Base-by-base conservation (phyloP, 1,140 invertebrate genomes). In the Agrypnia vestita region DNA sequence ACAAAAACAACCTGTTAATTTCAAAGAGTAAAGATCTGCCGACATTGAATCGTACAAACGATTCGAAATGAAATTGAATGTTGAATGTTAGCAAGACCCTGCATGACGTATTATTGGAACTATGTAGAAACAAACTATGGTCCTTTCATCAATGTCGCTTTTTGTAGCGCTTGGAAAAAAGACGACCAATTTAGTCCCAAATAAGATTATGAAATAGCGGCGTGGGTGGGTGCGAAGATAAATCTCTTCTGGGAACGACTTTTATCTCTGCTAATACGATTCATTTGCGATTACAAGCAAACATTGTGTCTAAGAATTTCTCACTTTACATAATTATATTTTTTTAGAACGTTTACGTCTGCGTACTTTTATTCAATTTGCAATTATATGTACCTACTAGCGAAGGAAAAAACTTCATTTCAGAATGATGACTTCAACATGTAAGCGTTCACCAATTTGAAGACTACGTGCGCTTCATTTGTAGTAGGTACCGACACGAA, bases 121-220 rank as follows among this genome's bases (percentile, higher is more conserved):
- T 25, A 25, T 13, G 9, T 62, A 43, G 4, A 43, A 62, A 21
- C 19, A 62, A 71, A 69, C 62, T 71, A 59, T 13, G 44, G 55
- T 72, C 19, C 69, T 73, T 46, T 73, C 61, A 55, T 59, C 69
- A 73, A 72, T 79, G 55, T 61, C 55, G 43, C 53, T 79, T 62
- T 72, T 72, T 73, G 35, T 46, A 69, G 25, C 43, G 44, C 64
- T 69, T 47, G 43, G 44, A 69, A 69, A 69, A 69, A 47, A 11
- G 55, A 21, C 53, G n/a, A 53, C 49, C 71, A 74, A 55, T 53
- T 74, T 59, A 55, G 25, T 74, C 19, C 71, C 55, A 55, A 59
- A 59, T 59, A 69, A 69, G 64, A 69, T 69, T 69, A 44, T 69
- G 44, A 69, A 69, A 69, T 69, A 46, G 15, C 43, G 46, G 64